These are phyloP conservation scores for Oeneis ivallda DNA, from an alignment of 2,888 invertebrate genomes.

Conservation along the genomic window DNA sequence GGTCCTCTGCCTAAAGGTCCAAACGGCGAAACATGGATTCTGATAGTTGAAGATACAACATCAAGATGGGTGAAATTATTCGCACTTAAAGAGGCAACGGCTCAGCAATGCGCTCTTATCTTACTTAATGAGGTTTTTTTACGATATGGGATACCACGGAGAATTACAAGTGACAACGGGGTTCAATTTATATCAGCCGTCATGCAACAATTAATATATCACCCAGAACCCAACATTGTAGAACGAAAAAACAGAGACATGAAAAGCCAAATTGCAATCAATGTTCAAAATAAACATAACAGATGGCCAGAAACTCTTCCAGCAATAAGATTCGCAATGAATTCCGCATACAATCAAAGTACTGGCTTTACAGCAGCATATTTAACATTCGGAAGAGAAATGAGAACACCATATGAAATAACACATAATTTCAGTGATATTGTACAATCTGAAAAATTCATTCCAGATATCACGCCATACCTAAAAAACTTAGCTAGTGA, in stretches of 20 bases:
- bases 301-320: neutral
- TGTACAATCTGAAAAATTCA: neutral
- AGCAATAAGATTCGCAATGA: constrained; percentile 4
- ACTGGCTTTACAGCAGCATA: neutral
- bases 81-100: constrained; percentile 32
- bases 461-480: neutral
- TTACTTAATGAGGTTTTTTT: neutral
- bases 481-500: neutral
- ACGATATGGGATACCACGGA: neutral
- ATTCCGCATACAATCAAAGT: neutral
- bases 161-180: constrained; percentile 34
- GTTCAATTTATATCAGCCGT: constrained; percentile 38
- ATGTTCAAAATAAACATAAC: constrained; percentile 25
- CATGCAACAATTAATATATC: constrained; percentile 34
- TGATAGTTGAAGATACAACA: constrained; percentile 38
- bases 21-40: constrained; percentile 34
- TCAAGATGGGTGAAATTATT: constrained; percentile 38
- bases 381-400: neutral
- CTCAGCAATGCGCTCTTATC: constrained; percentile 34
- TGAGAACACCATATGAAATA: neutral
- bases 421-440: neutral
- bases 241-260: constrained; percentile 49
- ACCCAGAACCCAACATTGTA: constrained; percentile 50
- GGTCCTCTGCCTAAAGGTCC: constrained; percentile 37
- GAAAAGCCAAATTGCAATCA: constrained; percentile 42